These are phyloP conservation scores for Bellardia pandia DNA, from an alignment of 2,888 invertebrate genomes.

Conservation along the genomic window DNA sequence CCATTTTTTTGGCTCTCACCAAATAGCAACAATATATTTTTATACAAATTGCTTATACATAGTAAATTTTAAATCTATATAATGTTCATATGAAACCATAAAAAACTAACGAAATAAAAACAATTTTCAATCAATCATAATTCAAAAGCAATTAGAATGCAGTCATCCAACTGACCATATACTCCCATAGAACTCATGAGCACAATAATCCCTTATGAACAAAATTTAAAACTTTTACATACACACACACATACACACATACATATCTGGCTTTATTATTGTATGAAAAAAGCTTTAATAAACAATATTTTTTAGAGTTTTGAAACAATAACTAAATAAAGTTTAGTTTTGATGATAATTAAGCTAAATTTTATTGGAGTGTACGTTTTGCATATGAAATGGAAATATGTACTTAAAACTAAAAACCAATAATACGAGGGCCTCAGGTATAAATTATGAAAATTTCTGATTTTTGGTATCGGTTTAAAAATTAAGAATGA, in stretches of 20 bases:
- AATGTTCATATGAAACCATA: neutral
- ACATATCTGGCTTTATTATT: neutral
- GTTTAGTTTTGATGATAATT: slow-evolving; percentile 35
- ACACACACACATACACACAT: neutral
- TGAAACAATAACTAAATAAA: slow-evolving; percentile 17
- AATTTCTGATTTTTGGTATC: neutral
- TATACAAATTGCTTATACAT: neutral
- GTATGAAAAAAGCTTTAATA: slow-evolving; percentile 14
- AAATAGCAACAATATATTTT: neutral
- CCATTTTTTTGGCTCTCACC: neutral
- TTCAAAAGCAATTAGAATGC: slow-evolving; percentile 75
- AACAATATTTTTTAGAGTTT: neutral
- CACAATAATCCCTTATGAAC: slow-evolving; percentile 13
- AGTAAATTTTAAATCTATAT: slow-evolving; percentile 23
- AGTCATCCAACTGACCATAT: slow-evolving; percentile 59
- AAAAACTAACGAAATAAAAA: slow-evolving; percentile 21
- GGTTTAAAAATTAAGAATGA: too few species aligned
- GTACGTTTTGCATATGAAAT: neutral
- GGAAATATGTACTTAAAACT: neutral
- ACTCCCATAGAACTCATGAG: slow-evolving; percentile 27
- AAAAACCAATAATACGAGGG: neutral
- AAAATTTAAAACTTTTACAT: slow-evolving; percentile 1
- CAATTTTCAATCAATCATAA: slow-evolving; percentile 73
- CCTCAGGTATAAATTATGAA: neutral
- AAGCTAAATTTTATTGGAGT: slow-evolving; percentile 38